These are phyloP conservation scores for Lasius fuliginosus DNA, from an alignment of 2,888 invertebrate species.

Conservation along the genomic window DNA sequence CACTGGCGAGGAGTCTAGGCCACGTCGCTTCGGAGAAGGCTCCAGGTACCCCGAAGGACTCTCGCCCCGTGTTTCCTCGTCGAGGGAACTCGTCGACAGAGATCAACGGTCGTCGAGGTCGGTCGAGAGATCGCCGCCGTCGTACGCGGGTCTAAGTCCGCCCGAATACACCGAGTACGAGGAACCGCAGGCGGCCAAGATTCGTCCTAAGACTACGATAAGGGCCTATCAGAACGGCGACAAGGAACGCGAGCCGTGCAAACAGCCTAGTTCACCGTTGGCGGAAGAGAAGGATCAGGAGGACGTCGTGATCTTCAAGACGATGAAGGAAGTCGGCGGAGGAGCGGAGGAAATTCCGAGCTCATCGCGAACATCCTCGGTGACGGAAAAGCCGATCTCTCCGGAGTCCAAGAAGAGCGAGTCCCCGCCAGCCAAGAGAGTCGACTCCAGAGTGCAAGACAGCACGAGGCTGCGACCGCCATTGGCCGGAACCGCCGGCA, in stretches of 20 bases:
- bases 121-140: slow-evolving; percentile 53
- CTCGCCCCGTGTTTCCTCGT: neutral
- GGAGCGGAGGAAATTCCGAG: neutral
- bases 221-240: neutral
- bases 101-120: neutral
- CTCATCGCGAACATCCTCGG: slow-evolving; percentile 3
- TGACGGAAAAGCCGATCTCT: slow-evolving; percentile 32
- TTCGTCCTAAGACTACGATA: neutral
- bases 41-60: neutral
- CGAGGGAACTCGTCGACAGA: slow-evolving; percentile 11
- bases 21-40: slow-evolving; percentile 5
- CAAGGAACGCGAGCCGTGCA: neutral
- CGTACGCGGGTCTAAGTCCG: slow-evolving; percentile 68
- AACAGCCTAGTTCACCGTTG: neutral
- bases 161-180: slow-evolving; percentile 66
- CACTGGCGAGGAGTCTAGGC: neutral
- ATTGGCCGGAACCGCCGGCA: slow-evolving; percentile 79
- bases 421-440: slow-evolving; percentile 52
- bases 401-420: slow-evolving; percentile 41
- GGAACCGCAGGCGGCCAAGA: neutral
- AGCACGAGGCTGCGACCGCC: slow-evolving; percentile 82
- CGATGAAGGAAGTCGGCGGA: neutral
- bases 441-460: slow-evolving; percentile 66
- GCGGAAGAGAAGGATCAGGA: neutral
- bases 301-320: neutral